Base-by-base conservation (phyloP, 2,113 vertebrate species). In the Neofelis nebulosa region DNA sequence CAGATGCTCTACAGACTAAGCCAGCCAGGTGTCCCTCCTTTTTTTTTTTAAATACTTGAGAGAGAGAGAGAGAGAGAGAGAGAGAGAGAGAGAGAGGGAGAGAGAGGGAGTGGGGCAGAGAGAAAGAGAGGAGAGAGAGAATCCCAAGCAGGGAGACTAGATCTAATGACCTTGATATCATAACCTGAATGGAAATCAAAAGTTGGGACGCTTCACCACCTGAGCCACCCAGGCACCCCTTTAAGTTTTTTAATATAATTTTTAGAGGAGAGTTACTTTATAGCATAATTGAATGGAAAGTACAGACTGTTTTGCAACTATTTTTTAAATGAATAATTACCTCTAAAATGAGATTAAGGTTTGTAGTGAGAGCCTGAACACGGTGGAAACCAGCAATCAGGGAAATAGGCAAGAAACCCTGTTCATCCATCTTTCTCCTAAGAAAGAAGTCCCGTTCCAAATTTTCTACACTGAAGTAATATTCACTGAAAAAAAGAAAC, bases 391-490 rank as follows among this genome's bases (percentile, higher is more conserved):
- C 99, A 79, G 99, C 99, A 63, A 99, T 99, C 96, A 99, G 98
- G 0, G 99, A 99, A 98, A 99, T 98, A 7, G 99, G 99, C 89
- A 99, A 98, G 98, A 99, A 99, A 79, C 99, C 99, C 21, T 99
- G 99, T 1, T 98, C 92, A 83, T 99, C 99, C 99, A 99, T 99
- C 98, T 99, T 99, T 73, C 99, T 99, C 94, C 99, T 98, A 96
- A 99, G 98, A 98, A 99, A 99, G 97, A 99, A 99, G 96, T 99
- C 99, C 52, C 99, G 98, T 98, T 99, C 99, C 98, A 99, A 98
- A 96, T 99, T 99, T 98, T 99, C 99, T 96, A 99, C 98, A 98
- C 99, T 99, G 98, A 99, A 99, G 99, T 99, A 99, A 98, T 99
- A 99, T 95, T 99, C 99, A 5, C 99, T 99, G 96, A 38, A 98